Evolutionary conservation across 2,797 vertebrate genomes (phyloP).

Genomic region (Epinephelus malabaricus): DNA sequence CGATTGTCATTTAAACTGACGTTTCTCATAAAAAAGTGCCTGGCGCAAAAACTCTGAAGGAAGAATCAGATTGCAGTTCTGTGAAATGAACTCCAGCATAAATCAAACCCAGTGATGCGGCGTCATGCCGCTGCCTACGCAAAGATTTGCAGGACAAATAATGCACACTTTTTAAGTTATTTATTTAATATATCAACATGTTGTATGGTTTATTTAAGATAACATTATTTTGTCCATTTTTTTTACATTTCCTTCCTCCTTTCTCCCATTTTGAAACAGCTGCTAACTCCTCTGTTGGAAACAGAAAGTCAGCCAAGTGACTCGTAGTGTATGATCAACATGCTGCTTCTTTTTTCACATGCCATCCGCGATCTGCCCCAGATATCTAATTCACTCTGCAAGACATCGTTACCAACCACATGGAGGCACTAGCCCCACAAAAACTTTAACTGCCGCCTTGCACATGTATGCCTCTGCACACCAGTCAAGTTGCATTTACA

Average conservation of each 20-base stretch:
- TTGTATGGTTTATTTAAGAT: background rate
- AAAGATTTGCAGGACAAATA: background rate
- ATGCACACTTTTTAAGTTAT: background rate
- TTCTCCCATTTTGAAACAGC: background rate
- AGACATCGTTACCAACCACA: background rate
- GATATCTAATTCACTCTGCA: background rate
- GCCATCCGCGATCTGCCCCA: background rate
- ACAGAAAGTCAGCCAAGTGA: background rate
- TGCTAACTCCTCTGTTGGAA: background rate
- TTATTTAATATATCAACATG: background rate
- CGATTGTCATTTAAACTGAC: conserved; percentile 15
- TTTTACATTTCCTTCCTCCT: background rate
- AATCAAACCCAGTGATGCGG: conserved; percentile 18
- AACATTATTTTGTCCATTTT: background rate
- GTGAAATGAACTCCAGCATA: conserved; percentile 8
- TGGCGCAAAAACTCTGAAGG: background rate
- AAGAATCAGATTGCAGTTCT: conserved; percentile 5
- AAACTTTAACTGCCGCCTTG: background rate
- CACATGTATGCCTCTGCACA: too few species aligned
- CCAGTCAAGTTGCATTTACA: too few species aligned
- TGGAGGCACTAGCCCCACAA: background rate
- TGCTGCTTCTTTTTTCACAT: background rate
- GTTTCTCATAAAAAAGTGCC: conserved; percentile 25
- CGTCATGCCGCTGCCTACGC: background rate
- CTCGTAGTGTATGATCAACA: background rate